Conservation (phyloP, 2,888 invertebrate genomes). For the Eupithecia insigniata region DNA sequence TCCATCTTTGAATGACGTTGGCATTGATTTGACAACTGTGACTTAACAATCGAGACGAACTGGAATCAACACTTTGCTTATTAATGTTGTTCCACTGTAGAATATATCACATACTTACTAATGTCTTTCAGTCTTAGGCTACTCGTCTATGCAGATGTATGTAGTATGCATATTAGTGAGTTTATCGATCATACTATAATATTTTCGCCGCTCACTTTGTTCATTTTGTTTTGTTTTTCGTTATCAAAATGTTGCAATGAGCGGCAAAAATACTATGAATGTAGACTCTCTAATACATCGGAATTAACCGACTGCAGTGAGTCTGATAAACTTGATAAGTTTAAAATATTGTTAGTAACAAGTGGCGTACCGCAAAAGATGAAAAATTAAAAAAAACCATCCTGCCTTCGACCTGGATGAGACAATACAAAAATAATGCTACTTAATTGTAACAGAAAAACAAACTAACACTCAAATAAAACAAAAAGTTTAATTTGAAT, state of each 20-base stretch:
- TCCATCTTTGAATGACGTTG: conserved; percentile 25
- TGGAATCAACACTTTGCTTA: background rate
- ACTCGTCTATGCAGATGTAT: background rate
- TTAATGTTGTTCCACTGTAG: background rate
- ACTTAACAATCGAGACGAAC: conserved; percentile 15
- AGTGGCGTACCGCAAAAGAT: too few species aligned
- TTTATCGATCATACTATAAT: background rate
- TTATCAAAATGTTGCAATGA: too few species aligned
- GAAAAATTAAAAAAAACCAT: too few species aligned
- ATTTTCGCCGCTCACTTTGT: background rate
- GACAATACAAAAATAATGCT: background rate
- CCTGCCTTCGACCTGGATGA: background rate
- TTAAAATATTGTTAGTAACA: too few species aligned
- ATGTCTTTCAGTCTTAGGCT: background rate
- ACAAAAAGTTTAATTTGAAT: background rate
- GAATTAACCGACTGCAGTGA: too few species aligned
- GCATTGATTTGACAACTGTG: conserved; percentile 22
- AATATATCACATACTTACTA: background rate
- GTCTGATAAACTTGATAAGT: too few species aligned
- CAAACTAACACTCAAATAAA: background rate
- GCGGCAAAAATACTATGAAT: too few species aligned
- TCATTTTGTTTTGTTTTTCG: background rate
- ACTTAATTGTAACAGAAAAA: background rate
- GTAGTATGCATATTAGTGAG: background rate
- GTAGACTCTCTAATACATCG: too few species aligned